Evolutionary conservation across 1,140 invertebrate species (phyloP).

Genomic region (Drosophila guanche): DNA sequence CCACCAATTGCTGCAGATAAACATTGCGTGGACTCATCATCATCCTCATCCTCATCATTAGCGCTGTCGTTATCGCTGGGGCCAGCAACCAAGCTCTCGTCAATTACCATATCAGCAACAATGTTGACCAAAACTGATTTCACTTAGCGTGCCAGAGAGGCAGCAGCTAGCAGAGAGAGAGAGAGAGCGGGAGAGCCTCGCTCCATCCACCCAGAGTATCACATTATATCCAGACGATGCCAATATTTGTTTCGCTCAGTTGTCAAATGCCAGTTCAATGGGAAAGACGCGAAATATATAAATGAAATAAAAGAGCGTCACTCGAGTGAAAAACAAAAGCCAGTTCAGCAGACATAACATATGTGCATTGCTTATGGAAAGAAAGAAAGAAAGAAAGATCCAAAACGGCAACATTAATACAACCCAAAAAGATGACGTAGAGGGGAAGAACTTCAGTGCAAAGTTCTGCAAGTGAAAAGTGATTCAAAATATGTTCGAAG

Average conservation of each 20-base stretch:
- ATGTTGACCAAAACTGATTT: slow-evolving; percentile 60
- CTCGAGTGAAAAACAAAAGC: slow-evolving; percentile 44
- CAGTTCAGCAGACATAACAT: slow-evolving; percentile 45
- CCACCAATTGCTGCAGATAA: slow-evolving; percentile 22
- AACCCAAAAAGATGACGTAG: slow-evolving; percentile 5
- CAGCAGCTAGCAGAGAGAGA: slow-evolving; percentile 8
- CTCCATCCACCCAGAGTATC: slow-evolving; percentile 21
- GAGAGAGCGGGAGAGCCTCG: slow-evolving; percentile 3
- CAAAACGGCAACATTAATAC: no score
- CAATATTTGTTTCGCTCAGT: slow-evolving; percentile 60
- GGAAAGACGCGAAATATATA: slow-evolving; percentile 62
- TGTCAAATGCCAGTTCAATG: slow-evolving; percentile 65
- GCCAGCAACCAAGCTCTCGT: slow-evolving; percentile 21
- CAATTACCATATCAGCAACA: slow-evolving; percentile 69
- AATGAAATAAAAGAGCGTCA: slow-evolving; percentile 38
- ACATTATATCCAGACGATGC: slow-evolving; percentile 43
- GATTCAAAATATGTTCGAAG: slow-evolving; percentile 15
- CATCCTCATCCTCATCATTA: slow-evolving; percentile 31
- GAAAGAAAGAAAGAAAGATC: not conserved
- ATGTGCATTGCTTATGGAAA: slow-evolving; percentile 10
- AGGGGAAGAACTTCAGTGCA: slow-evolving; percentile 16
- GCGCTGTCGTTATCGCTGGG: slow-evolving; percentile 18
- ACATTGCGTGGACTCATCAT: slow-evolving; percentile 15
- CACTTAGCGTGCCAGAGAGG: slow-evolving; percentile 31
- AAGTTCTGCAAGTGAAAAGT: slow-evolving; percentile 21